Base-by-base conservation (phyloP, 2,888 invertebrate genomes). In the Caenorhabditis virilis region DNA sequence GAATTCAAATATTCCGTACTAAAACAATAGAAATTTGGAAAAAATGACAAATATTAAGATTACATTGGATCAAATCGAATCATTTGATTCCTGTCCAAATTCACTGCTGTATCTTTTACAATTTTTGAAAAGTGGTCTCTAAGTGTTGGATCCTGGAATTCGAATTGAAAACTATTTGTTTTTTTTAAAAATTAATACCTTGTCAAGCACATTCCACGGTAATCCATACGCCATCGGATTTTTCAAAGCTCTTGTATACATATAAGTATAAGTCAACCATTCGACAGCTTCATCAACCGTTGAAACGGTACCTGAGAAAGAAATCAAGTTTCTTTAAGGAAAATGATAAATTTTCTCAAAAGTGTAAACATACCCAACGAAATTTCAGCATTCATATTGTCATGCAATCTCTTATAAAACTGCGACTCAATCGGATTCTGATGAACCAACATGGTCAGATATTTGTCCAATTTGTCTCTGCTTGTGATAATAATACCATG, bases 341-440 rank as follows among this genome's bases (percentile, higher is more conserved):
- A 51, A 22, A 22, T 36, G 11, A 30, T 23, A 39, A 18, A 20
- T 15, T 13, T 9, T 25, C 13, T 30, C 13, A 9, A 30, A 30
- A 30, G 30, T 30, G 6, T 30, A 13, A 30, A 30, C 6, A 9
- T 23, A 74, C 78, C 80, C 11, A 76, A 49, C 15, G 83, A 75
- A 83, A 92, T 91, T 88, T 99, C 98, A 26, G 98, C 98, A 86
- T 98, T 99, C 62, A 99, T 88, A 86, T 98, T 95, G 85, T 99
- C 97, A 2, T 91, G 90, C 54, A 99, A 85, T 76, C 91, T 89
- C 79, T 89, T 89, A 60, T 94, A 89, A 80, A 99, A 95, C 85
- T 93, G 93, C 81, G 95, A 95, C 85, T 99, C 98, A 67, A 99
- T 99, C 0, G 98, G 97, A 84, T 92, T 92, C 85, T 97, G 95